phyloP scores from a whole-genome alignment of 2,888 invertebrate genomes.

The Eustalomyia histrio region DNA sequence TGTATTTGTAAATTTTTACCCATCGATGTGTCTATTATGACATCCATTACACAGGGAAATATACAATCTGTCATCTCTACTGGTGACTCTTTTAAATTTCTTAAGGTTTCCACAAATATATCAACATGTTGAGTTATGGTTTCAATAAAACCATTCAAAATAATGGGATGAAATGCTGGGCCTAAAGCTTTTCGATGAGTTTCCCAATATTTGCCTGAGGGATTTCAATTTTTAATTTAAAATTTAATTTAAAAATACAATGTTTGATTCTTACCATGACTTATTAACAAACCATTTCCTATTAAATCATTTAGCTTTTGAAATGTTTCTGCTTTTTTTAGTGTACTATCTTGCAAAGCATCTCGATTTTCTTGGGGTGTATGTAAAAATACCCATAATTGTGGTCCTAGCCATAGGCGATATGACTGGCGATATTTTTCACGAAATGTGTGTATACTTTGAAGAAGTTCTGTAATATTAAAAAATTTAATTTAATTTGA shows the following conservation, averaged over 20 bases:
- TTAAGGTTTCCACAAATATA: constrained; percentile 80
- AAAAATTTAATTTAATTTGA: neutral
- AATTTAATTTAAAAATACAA: neutral
- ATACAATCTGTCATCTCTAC: constrained; percentile 81
- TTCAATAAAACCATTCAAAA: constrained; percentile 85
- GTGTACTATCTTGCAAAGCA: constrained; percentile 73
- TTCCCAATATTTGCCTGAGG: constrained; percentile 82
- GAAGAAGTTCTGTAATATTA: constrained; percentile 70
- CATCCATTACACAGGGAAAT: constrained; percentile 83
- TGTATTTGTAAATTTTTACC: constrained; percentile 82
- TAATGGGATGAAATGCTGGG: constrained; percentile 88
- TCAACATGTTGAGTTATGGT: constrained; percentile 83
- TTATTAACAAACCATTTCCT: constrained; percentile 76
- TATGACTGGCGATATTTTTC: constrained; percentile 72
- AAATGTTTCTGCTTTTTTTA: constrained; percentile 74
- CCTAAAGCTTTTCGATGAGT: constrained; percentile 85
- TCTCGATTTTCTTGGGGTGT: constrained; percentile 74
- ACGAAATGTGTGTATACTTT: constrained; percentile 71
- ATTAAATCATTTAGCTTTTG: constrained; percentile 73
- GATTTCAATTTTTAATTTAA: neutral
- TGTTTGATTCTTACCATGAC: constrained; percentile 70
- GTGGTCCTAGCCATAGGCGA: constrained; percentile 76
- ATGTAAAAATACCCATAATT: constrained; percentile 77
- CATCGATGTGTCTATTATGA: constrained; percentile 90
- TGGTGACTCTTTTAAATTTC: constrained; percentile 37